phyloP scores from a whole-genome alignment of 2,113 vertebrate genomes.

The Mirounga angustirostris region DNA sequence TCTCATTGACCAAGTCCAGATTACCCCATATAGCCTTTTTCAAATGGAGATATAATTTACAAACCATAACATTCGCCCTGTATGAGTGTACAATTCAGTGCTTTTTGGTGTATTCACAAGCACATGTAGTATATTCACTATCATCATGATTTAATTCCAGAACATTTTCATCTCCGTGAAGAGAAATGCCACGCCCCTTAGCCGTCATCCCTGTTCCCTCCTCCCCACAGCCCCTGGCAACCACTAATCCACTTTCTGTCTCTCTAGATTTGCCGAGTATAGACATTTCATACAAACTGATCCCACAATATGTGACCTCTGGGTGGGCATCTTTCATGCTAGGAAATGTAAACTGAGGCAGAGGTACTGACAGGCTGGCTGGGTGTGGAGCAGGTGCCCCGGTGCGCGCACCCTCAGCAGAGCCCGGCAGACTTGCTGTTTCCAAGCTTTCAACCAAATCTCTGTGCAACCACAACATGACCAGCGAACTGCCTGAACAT shows the following conservation, averaged over 20 bases:
- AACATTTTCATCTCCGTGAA: not conserved
- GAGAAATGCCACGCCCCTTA: not conserved
- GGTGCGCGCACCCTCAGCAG: not conserved
- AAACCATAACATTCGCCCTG: not conserved
- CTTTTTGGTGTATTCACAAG: not conserved
- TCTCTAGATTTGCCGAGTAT: accelerated
- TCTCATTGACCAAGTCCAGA: not conserved
- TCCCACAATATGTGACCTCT: accelerated
- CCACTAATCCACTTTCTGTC: too few species aligned
- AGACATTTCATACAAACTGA: accelerated
- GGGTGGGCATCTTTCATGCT: not conserved
- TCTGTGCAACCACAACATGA: not conserved
- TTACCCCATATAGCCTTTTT: accelerated
- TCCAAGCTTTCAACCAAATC: not conserved
- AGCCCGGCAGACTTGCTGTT: not conserved
- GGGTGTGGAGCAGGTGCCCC: too few species aligned
- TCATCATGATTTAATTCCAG: not conserved
- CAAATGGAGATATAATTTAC: not conserved
- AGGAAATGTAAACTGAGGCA: not conserved
- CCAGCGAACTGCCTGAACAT: accelerated
- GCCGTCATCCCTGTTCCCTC: not conserved
- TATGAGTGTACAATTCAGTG: not conserved
- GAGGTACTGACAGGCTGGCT: not conserved
- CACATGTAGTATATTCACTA: not conserved
- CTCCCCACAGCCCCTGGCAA: too few species aligned